Conservation (phyloP, 2,888 invertebrate species). For the Neria commutata region DNA sequence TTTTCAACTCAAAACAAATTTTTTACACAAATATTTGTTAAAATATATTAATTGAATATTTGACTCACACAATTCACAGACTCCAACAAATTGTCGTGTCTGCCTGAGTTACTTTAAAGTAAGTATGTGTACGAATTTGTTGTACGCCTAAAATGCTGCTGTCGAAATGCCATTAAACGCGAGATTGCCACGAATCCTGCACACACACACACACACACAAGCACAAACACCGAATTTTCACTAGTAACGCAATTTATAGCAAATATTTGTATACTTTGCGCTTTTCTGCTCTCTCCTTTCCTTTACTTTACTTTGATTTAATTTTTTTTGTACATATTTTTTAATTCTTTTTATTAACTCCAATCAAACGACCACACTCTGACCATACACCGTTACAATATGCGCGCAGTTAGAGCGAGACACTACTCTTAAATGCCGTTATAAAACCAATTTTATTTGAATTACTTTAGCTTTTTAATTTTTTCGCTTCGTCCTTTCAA, state of each 20-base stretch:
- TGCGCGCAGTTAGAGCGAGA: not conserved
- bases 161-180: conserved; percentile 4
- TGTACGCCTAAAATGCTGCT: conserved; percentile 3
- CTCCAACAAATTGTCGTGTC: not conserved
- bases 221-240: not conserved
- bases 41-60: no score
- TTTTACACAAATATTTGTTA: no score
- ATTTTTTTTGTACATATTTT: not conserved
- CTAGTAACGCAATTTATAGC: no score
- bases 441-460: conserved; percentile 2
- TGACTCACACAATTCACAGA: not conserved
- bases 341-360: no score
- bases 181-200: conserved; percentile 28
- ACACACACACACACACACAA: conserved; percentile 15
- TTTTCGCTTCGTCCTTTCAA: conserved; percentile 18
- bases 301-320: not conserved
- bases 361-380: no score
- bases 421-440: conserved; percentile 2
- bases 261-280: no score
- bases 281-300: no score
- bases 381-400: not conserved
- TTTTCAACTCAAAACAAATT: no score
- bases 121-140: no score
- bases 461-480: conserved; percentile 12
- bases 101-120: no score